Evolutionary conservation across 1,140 invertebrate species (phyloP).

Genomic region (Solenopsis invicta): DNA sequence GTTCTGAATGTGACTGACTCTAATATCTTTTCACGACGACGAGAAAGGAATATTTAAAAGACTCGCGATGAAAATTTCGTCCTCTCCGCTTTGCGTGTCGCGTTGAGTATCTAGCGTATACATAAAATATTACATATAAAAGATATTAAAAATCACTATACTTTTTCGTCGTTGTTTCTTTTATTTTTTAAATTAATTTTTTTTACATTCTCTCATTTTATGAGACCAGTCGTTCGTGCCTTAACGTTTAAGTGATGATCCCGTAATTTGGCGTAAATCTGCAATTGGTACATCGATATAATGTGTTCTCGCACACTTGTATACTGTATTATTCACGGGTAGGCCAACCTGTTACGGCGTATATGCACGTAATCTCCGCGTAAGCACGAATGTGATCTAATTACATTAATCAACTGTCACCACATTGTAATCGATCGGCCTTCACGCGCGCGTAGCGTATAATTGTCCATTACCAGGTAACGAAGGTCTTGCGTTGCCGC

Average conservation of each 20-base stretch:
- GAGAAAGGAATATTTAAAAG: conserved; percentile 22
- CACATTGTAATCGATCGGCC: conserved; percentile 69
- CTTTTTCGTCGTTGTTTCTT: not conserved
- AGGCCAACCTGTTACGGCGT: conserved; percentile 33
- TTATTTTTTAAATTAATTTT: not conserved
- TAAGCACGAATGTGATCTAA: conserved; percentile 68
- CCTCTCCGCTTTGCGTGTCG: not conserved
- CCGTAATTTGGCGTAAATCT: conserved; percentile 15
- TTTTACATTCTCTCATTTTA: not conserved
- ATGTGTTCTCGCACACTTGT: not conserved
- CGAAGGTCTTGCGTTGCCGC: conserved; percentile 43
- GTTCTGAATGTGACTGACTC: conserved; percentile 18
- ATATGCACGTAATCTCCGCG: conserved; percentile 55
- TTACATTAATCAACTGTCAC: conserved; percentile 75
- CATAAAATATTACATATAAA: conserved; percentile 24
- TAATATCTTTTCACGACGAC: not conserved
- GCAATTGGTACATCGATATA: not conserved
- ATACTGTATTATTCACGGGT: conserved; percentile 46
- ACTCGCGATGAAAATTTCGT: conserved; percentile 1
- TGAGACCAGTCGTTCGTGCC: not conserved
- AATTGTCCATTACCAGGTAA: conserved; percentile 65
- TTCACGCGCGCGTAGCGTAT: conserved; percentile 45
- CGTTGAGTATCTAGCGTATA: not conserved
- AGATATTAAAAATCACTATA: conserved; percentile 10
- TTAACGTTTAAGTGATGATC: not conserved